Conservation (phyloP, 2,113 vertebrate species). For the Taurulus bubalis region DNA sequence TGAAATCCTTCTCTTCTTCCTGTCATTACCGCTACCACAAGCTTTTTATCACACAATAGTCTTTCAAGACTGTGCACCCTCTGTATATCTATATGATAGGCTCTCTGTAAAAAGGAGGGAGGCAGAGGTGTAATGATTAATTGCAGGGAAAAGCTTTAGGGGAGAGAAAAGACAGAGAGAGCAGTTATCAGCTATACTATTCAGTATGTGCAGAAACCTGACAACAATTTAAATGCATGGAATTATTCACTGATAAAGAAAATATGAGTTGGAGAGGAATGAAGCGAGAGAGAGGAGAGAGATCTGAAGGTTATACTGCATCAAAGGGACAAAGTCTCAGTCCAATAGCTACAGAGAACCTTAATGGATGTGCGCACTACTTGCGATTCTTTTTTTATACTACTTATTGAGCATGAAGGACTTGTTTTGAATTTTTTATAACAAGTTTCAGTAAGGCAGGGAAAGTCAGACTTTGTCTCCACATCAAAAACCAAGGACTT, state of each 20-base stretch:
- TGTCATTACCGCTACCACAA: slow-evolving; percentile 36
- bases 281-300: background rate
- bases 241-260: slow-evolving; percentile 57
- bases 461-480: slow-evolving; percentile 1
- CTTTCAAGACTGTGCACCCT: background rate
- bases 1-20: slow-evolving; percentile 29
- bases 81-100: slow-evolving; percentile 5
- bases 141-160: slow-evolving; percentile 15
- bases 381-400: background rate
- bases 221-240: slow-evolving; percentile 50
- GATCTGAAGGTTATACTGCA: slow-evolving; percentile 46
- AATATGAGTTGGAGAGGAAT: slow-evolving; percentile 1
- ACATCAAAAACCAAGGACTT: background rate
- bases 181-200: slow-evolving; percentile 20
- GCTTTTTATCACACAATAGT: slow-evolving; percentile 54
- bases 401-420: background rate
- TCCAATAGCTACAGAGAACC: slow-evolving; percentile 1
- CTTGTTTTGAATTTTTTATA: slow-evolving; percentile 5
- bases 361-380: background rate
- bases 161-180: background rate
- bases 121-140: slow-evolving; percentile 38
- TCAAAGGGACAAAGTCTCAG: slow-evolving; percentile 28
- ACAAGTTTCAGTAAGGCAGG: background rate
- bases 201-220: slow-evolving; percentile 11
- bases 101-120: slow-evolving; percentile 22